Percentiles rank a stretch among this genome's conserved stretches.
These are phyloP conservation scores for Ellobius talpinus DNA, from an alignment of 2,113 vertebrate genomes.

Conservation along the genomic window DNA sequence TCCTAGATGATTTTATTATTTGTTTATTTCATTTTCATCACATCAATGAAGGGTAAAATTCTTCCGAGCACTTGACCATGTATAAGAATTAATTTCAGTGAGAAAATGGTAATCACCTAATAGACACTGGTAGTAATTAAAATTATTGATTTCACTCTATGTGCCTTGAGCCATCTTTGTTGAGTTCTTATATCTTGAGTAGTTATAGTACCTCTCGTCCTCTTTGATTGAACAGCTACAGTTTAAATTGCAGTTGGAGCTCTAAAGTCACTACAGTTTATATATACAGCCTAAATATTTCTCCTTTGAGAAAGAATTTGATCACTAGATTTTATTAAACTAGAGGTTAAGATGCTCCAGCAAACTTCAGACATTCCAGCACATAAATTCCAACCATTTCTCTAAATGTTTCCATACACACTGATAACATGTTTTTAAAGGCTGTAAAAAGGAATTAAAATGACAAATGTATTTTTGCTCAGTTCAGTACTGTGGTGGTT, in stretches of 20 bases:
- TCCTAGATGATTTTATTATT: neutral
- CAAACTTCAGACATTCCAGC: neutral
- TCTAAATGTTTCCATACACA: neutral
- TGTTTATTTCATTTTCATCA: neutral
- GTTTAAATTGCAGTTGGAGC: slow-evolving; percentile 43
- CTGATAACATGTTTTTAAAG: neutral
- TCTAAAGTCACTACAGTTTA: slow-evolving; percentile 2
- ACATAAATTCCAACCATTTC: slow-evolving; percentile 39
- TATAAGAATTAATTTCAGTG: neutral
- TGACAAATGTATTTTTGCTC: neutral
- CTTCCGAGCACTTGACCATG: neutral
- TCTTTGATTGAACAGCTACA: slow-evolving; percentile 24
- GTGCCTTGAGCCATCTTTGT: slow-evolving; percentile 29
- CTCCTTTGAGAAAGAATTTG: neutral
- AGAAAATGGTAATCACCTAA: slow-evolving; percentile 10
- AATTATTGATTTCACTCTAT: slow-evolving; percentile 63
- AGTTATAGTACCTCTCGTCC: neutral
- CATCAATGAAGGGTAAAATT: neutral
- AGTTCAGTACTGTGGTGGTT: neutral
- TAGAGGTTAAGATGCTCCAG: neutral
- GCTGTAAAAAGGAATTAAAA: neutral
- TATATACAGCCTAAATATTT: slow-evolving; percentile 3
- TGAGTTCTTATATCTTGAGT: slow-evolving; percentile 23
- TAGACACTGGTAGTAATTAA: neutral
- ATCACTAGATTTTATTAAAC: slow-evolving; percentile 63